phyloP scores from a whole-genome alignment of 2,888 invertebrate genomes.

The Fragum fragum region DNA sequence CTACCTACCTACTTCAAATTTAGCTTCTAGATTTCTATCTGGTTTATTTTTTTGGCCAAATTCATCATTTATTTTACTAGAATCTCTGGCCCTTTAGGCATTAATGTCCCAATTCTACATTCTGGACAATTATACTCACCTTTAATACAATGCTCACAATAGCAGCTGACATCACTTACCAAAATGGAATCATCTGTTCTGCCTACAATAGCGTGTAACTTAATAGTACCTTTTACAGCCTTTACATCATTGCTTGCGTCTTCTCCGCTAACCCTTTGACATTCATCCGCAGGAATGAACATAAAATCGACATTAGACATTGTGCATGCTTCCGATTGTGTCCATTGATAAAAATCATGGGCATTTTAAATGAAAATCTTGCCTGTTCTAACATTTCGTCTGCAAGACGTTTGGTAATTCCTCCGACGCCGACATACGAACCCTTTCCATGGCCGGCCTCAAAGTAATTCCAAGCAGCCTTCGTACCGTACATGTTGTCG shows the following conservation, averaged over 20 bases:
- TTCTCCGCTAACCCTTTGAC: background rate
- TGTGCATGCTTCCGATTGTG: constrained; percentile 2
- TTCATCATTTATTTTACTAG: background rate
- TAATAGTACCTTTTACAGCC: constrained; percentile 22
- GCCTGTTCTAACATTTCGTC: constrained; percentile 20
- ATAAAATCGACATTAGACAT: constrained; percentile 22
- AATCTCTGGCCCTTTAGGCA: background rate
- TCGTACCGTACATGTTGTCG: constrained; percentile 1
- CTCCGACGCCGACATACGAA: constrained; percentile 37
- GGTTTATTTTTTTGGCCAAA: background rate
- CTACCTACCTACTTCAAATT: background rate
- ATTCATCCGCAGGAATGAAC: constrained; percentile 9
- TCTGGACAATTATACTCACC: background rate
- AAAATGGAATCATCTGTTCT: background rate
- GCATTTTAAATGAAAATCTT: constrained; percentile 14
- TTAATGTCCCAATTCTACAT: no score
- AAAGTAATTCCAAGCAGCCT: constrained; percentile 29
- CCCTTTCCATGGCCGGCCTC: constrained; percentile 43
- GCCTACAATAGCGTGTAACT: constrained; percentile 26
- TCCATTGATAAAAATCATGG: constrained; percentile 17
- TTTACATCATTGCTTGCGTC: background rate
- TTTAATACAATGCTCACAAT: constrained; percentile 17
- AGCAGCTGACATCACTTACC: constrained; percentile 18
- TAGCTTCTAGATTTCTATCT: background rate
- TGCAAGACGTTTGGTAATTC: constrained; percentile 29